These are phyloP conservation scores for Lagorchestes hirsutus DNA, from an alignment of 2,797 vertebrate genomes.

Conservation along the genomic window DNA sequence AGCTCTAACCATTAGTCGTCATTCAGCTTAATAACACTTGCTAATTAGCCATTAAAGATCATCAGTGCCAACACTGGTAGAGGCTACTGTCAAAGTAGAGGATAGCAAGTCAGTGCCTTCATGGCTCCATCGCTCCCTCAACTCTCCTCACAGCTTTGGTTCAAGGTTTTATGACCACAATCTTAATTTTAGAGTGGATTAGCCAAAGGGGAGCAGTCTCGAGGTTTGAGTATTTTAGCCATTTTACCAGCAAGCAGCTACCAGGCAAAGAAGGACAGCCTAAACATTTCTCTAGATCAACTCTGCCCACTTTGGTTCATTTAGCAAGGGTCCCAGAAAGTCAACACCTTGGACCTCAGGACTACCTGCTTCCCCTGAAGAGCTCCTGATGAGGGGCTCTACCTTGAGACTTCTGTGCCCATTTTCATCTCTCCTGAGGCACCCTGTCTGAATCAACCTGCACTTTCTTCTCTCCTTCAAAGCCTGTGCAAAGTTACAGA, in stretches of 20 bases:
- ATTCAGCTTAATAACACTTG: background rate
- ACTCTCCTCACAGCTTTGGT: background rate
- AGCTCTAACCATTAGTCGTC: background rate
- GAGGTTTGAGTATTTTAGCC: background rate
- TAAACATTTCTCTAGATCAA: background rate
- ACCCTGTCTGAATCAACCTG: background rate
- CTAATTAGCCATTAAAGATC: background rate
- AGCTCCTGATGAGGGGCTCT: background rate
- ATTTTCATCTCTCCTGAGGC: background rate
- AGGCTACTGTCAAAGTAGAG: background rate
- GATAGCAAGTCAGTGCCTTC: background rate
- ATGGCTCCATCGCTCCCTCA: background rate
- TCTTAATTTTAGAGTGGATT: background rate
- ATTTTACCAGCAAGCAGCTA: background rate
- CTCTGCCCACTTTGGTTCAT: background rate
- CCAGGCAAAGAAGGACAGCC: background rate
- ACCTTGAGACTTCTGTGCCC: background rate
- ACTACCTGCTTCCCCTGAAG: background rate
- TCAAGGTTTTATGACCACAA: background rate
- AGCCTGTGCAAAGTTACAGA: constrained; percentile 67
- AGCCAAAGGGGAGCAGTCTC: background rate
- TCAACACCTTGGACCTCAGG: background rate
- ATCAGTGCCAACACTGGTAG: background rate
- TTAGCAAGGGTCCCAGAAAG: background rate
- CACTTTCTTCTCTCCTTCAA: constrained; percentile 51